phyloP scores from a whole-genome alignment of 92 coral and sea anemone genomes.

The Zoanthus sociatus region DNA sequence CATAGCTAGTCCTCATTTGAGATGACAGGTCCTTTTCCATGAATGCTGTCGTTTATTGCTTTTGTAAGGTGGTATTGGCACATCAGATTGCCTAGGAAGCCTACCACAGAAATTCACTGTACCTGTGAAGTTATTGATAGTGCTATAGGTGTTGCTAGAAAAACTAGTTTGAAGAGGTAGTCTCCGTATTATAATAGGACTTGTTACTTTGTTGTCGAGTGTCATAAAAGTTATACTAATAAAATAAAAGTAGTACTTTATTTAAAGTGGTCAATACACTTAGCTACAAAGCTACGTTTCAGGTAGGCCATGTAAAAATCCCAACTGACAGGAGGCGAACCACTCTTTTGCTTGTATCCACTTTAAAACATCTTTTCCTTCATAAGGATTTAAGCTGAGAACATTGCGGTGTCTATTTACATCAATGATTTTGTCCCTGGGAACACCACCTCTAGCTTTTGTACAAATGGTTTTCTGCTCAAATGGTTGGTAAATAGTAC shows the following conservation, averaged over 20 bases:
- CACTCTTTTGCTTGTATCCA: neutral
- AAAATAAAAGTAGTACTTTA: too few relatives aligned
- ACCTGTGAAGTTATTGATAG: constrained; percentile 19
- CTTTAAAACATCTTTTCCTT: constrained; percentile 30
- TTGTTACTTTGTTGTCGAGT: neutral
- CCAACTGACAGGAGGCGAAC: too few relatives aligned
- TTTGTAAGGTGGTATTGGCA: neutral
- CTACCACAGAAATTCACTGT: constrained; percentile 33
- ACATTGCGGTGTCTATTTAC: constrained; percentile 47
- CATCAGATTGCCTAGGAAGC: neutral
- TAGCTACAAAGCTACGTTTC: too few relatives aligned
- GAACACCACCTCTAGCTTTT: constrained; percentile 45
- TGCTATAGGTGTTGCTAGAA: neutral
- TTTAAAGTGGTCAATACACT: too few relatives aligned
- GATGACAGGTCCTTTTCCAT: neutral
- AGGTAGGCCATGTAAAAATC: too few relatives aligned
- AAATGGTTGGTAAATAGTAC: constrained; percentile 20
- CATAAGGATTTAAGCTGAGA: constrained; percentile 34
- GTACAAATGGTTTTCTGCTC: constrained; percentile 50
- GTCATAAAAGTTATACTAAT: too few relatives aligned
- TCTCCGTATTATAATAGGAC: neutral
- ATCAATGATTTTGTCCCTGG: constrained; percentile 51
- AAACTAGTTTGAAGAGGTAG: neutral
- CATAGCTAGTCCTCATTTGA: constrained; percentile 1
- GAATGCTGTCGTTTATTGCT: neutral